These are phyloP conservation scores for Zaprionus vittiger DNA, from an alignment of 1,140 invertebrate species.

Conservation along the genomic window DNA sequence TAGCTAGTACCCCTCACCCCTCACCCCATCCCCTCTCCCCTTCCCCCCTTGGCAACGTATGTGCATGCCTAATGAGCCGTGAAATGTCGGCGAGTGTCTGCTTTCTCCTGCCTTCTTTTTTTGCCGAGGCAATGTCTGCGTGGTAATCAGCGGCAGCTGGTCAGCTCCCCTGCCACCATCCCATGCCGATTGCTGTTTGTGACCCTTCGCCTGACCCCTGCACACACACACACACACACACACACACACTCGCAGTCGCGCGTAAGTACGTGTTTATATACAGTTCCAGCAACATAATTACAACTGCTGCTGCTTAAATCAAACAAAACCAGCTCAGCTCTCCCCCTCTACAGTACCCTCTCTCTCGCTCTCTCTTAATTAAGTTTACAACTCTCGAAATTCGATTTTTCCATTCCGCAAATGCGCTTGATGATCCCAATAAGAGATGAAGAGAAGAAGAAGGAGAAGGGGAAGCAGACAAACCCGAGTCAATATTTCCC, in stretches of 20 bases:
- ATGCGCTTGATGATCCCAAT: not conserved
- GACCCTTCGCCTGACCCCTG: slow-evolving; percentile 5
- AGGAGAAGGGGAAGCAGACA: not conserved
- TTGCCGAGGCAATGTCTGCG: slow-evolving; percentile 21
- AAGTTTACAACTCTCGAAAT: slow-evolving; percentile 78
- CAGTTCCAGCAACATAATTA: slow-evolving; percentile 40
- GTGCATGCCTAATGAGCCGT: slow-evolving; percentile 81
- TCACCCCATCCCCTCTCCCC: not conserved
- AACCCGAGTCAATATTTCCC: slow-evolving; percentile 5
- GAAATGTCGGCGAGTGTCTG: slow-evolving; percentile 61
- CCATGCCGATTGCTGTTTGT: slow-evolving; percentile 15
- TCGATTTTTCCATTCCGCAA: slow-evolving; percentile 61
- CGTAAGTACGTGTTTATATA: slow-evolving; percentile 10
- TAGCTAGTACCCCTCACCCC: slow-evolving; percentile 1
- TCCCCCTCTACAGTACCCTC: not conserved
- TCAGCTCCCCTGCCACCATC: not conserved
- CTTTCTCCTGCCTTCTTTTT: slow-evolving; percentile 31
- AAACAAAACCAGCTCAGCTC: slow-evolving; percentile 71
- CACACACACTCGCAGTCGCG: not conserved
- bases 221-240: not conserved
- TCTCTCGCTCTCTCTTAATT: slow-evolving; percentile 65
- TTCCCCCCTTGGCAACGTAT: slow-evolving; percentile 49
- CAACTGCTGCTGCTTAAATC: slow-evolving; percentile 70
- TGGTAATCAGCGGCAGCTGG: slow-evolving; percentile 77
- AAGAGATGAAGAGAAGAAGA: not conserved